These are phyloP conservation scores for Trachops cirrhosus DNA, from an alignment of 2,797 vertebrate species.

Conservation along the genomic window DNA sequence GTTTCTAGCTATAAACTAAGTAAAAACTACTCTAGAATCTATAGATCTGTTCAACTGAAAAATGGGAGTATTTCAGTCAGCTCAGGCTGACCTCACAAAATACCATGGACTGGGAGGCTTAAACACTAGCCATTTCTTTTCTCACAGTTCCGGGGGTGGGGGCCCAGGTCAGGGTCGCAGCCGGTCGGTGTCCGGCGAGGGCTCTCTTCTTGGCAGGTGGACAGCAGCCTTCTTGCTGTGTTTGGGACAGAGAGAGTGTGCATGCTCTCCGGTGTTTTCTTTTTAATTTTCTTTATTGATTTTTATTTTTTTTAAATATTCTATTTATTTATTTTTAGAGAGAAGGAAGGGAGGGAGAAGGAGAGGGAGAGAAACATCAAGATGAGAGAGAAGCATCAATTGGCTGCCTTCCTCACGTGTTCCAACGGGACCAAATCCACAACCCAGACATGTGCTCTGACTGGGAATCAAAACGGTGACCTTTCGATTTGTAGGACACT, in stretches of 20 bases:
- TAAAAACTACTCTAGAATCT: neutral
- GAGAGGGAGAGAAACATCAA: too few species aligned
- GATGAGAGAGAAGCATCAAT: too few species aligned
- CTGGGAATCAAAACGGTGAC: neutral
- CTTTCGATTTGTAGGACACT: neutral
- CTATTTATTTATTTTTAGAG: too few species aligned
- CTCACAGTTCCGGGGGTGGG: neutral
- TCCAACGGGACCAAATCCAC: too few species aligned
- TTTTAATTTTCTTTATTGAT: neutral
- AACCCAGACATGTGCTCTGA: neutral
- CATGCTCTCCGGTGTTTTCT: neutral
- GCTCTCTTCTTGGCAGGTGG: neutral
- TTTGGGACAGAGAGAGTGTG: neutral
- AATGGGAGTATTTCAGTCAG: neutral
- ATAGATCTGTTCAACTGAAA: neutral
- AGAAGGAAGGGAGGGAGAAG: too few species aligned
- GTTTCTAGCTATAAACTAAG: neutral
- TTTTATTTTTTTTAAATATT: neutral
- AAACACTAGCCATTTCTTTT: neutral
- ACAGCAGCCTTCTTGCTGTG: neutral
- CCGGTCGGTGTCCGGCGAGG: neutral
- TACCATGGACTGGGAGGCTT: neutral
- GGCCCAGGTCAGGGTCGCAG: neutral
- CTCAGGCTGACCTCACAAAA: neutral
- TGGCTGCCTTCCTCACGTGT: neutral